A percentile compares a stretch with the other conserved stretches of the same genome.
phyloP scores from a whole-genome alignment of 1,140 invertebrate genomes.

The Araneus ventricosus region DNA sequence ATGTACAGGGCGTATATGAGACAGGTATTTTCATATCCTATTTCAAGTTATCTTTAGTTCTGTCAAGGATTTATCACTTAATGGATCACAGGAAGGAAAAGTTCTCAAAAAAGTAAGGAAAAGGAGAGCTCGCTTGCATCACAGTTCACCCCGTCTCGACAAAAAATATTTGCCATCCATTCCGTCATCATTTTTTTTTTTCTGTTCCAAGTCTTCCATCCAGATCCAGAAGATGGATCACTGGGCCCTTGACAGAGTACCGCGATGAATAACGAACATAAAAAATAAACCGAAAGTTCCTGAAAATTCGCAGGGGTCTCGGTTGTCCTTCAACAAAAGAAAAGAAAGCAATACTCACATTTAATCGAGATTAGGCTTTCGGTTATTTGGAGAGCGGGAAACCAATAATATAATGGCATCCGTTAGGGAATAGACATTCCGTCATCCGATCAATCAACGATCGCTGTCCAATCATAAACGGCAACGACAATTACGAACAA shows the following conservation, averaged over 20 bases:
- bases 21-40: too few relatives aligned
- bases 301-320: constrained; percentile 17
- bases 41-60: background rate
- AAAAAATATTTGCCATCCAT: background rate
- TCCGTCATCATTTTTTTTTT: background rate
- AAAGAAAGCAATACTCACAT: constrained; percentile 35
- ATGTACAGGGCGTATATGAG: too few relatives aligned
- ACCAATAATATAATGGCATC: constrained; percentile 42
- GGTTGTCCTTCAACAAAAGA: constrained; percentile 1
- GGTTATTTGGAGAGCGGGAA: background rate
- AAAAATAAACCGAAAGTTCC: constrained; percentile 3
- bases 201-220: background rate
- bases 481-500: constrained; percentile 50
- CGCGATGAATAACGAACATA: background rate
- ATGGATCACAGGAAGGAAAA: background rate
- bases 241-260: background rate
- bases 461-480: constrained; percentile 42
- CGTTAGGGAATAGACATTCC: constrained; percentile 2
- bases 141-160: background rate
- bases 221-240: constrained; percentile 29
- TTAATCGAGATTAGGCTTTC: constrained; percentile 36
- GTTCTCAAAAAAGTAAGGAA: background rate
- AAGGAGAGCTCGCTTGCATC: background rate
- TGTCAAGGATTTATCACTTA: background rate
- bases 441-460: constrained; percentile 41